Evolutionary conservation across 2,888 invertebrate species (phyloP), one percentile per base, ranked within the genome.

Genomic region (Linnaemya vulpina): DNA sequence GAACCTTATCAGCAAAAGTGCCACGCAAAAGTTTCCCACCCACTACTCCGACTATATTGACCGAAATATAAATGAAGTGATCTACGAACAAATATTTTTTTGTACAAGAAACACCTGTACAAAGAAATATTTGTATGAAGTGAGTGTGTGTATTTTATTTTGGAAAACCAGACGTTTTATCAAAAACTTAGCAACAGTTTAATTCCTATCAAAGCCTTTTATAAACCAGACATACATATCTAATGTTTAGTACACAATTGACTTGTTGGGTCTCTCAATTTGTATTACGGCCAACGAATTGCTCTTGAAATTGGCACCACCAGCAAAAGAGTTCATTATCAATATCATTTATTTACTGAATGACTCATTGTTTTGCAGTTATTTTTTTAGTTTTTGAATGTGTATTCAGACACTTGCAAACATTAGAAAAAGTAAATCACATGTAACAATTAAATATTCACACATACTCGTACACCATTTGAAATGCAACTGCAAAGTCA

Each of bases 291-390:
- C 5, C 17, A 20, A n/a, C 15, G 17, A 25, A 58, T 1, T 58
- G 77, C 15, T 38, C 13, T 51, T 25, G 67, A 40, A 40, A 78
- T 60, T 60, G 51, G 68, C 77, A 68, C 30, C 2, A 2, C 17
- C 7, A 7, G 40, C 3, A 43, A 20, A 3, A 49, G 63, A 78
- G 17, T 60, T 71, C 38, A 74, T 38, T 62, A 22, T 68, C 60
- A 67, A 40, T 63, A 55, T 15, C 40, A 78, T 53, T 70, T 58
- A 43, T 76, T 76, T 70, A 53, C 15, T 46, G 38, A 55, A 71
- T 76, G 70, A 76, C 30, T 82, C 58, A 76, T 58, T 58, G 22
- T 20, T 35, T 71, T 43, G 15, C 22, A 46, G 11, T 35, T 49
- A 3, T 13, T 49, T 68, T 55, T n/a, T n/a, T n/a, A n/a, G 8